Evolutionary conservation across 1,140 invertebrate species (phyloP), one percentile per base, ranked within the genome.

Genomic region (Cotesia typhae): DNA sequence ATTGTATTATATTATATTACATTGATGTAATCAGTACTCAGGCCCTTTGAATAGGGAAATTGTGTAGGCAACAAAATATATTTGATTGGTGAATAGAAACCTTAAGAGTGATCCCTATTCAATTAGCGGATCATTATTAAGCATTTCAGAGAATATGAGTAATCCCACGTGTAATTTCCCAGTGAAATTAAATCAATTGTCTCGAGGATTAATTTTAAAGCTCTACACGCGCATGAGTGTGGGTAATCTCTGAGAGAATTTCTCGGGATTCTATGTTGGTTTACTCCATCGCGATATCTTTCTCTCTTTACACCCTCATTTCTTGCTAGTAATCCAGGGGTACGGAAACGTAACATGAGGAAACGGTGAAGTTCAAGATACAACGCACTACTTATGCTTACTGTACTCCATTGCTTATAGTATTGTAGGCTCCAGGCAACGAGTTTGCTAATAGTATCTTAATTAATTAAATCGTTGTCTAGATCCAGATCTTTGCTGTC

Each of bases 121-220:
- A 72, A 72, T 72, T 67, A 72, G 63, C 52, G 53, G 9, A 66
- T 72, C 53, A 67, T 72, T 72, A 72, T 67, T 67, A 72, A 67
- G 17, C 64, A 60, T 57, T 20, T 17, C 14, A 60, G 64, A 10
- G 52, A 59, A 72, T 72, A 72, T 72, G 70, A 72, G 63, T 67
- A 67, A 67, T 60, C 20, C 70, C 41, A 14, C 28, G 65, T 71
- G 70, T 72, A 72, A 72, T 72, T 66, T 41, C 53, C 64, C 60
- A 17, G 55, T 52, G 38, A 72, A 72, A 66, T 72, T 67, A 72
- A 72, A 72, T 72, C 70, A 67, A 72, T 72, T 72, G 70, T 72
- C 55, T 59, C 14, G 37, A 35, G 51, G 64, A 72, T 72, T 72
- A 67, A 72, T 60, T 72, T 66, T 51, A 36, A 66, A 72, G 64